A percentile compares a stretch with the other conserved stretches of the same genome.
phyloP scores from a whole-genome alignment of 2,888 invertebrate species.

The Nipponacmea schrenckii region DNA sequence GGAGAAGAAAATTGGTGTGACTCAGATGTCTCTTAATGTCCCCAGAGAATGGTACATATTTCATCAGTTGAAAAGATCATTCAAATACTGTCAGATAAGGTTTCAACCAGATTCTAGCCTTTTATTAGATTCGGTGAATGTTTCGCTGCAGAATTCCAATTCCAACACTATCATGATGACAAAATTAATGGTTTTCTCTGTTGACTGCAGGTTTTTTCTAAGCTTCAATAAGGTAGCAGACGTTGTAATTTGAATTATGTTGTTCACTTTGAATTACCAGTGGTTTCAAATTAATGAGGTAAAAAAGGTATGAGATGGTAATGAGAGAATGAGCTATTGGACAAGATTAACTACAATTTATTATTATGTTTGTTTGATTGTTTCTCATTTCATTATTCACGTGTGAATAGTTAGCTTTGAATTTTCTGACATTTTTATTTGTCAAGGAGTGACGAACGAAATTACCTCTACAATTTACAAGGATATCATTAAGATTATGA shows the following conservation, averaged over 20 bases:
- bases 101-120: background rate
- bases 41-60: slow-evolving; percentile 2
- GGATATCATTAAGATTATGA: too few relatives aligned
- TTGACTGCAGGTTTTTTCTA: background rate
- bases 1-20: background rate
- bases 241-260: background rate
- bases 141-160: background rate
- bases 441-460: too few relatives aligned
- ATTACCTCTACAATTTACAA: too few relatives aligned
- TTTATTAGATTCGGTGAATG: background rate
- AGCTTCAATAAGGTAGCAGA: slow-evolving; percentile 1
- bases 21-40: slow-evolving; percentile 9
- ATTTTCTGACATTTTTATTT: too few relatives aligned
- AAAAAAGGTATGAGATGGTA: too few relatives aligned
- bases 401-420: too few relatives aligned
- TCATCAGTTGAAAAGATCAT: slow-evolving; percentile 6
- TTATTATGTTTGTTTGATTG: too few relatives aligned
- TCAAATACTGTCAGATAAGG: slow-evolving; percentile 3
- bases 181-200: slow-evolving; percentile 4
- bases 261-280: background rate
- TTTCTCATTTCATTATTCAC: too few relatives aligned
- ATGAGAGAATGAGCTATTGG: too few relatives aligned
- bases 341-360: too few relatives aligned
- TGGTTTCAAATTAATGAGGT: too few relatives aligned
- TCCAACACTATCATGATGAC: background rate